Base-by-base conservation (phyloP, 2,888 invertebrate species). In the Gandaritis pyraliata region DNA sequence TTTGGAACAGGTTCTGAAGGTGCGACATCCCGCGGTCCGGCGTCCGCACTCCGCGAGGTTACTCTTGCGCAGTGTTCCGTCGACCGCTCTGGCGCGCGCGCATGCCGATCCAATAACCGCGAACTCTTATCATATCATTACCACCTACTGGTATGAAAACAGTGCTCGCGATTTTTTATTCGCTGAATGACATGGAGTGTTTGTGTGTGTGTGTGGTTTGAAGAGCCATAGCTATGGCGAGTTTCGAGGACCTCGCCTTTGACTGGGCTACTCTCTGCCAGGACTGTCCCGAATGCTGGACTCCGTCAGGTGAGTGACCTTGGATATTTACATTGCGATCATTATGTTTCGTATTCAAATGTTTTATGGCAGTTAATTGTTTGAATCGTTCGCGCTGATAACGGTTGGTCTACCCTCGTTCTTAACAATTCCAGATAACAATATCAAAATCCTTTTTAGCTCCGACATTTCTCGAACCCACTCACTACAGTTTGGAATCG, bases 201-300 rank as follows among this genome's bases (percentile, higher is more conserved):
- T 74, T 76, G 88, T 88, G 88, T 55, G 46, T 56, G 56, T 53
- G 38, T 49, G 47, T 51, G 36, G 36, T 33, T 54, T 56, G 59
- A 43, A 76, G 8, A 78, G 74, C 39, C 47, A 36, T 43, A 50
- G 45, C 72, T 70, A 95, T 95, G 95, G 95, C 95, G 76, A 94
- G 93, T 82, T 94, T 93, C 82, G 90, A 93, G 76, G 95, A 95
- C 79, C 91, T 95, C 73, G 89, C 94, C 78, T 91, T 93, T 81
- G 95, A 95, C 82, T 95, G 95, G 95, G 91, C 92, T 71, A 87
- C 93, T 81, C 90, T 95, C 59, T 93, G 94, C 80, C 93, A 94
- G 85, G 94, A 94, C 69, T 93, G 93, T 69, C 88, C 93, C 23
- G 93, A 94, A 72, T 93, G 93, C 83, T 95, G 95, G 95, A 94